A percentile compares a stretch with the other conserved stretches of the same genome.
Conservation (phyloP, 2,113 vertebrate species). For the Pteruthius melanotis region DNA sequence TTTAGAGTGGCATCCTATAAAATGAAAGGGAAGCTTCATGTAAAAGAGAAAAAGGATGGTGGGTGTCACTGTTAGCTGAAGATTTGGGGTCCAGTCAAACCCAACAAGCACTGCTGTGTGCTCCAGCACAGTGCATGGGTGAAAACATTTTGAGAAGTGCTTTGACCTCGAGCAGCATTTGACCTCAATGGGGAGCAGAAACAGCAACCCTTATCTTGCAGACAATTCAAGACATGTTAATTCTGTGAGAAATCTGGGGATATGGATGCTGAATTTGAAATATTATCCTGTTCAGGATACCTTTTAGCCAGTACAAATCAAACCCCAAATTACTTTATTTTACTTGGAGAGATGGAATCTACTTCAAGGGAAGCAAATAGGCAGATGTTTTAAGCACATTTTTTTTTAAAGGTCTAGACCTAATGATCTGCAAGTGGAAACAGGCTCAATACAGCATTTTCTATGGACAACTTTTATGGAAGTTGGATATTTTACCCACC, state of each 20-base stretch:
- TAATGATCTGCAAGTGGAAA: background rate
- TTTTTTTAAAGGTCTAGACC: background rate
- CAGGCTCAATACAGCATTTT: background rate
- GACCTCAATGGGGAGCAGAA: background rate
- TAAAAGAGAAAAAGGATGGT: background rate
- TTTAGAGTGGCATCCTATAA: background rate
- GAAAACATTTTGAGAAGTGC: background rate
- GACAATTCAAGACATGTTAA: background rate
- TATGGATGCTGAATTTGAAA: background rate
- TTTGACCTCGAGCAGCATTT: background rate
- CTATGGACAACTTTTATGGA: background rate
- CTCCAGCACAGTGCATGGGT: background rate
- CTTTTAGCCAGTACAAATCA: background rate
- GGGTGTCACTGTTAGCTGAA: background rate
- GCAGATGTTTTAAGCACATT: background rate
- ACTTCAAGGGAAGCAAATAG: background rate
- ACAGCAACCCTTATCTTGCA: background rate
- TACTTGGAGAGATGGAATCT: background rate
- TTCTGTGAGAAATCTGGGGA: background rate
- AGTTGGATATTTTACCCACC: background rate
- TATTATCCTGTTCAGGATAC: background rate
- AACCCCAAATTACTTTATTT: background rate
- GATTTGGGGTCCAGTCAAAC: background rate
- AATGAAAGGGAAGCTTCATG: background rate
- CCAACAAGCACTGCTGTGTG: background rate